Percentiles rank a stretch among this genome's conserved stretches.
These are phyloP conservation scores for Nothobranchius kuhntae DNA, from an alignment of 2,113 vertebrate genomes.

Conservation along the genomic window DNA sequence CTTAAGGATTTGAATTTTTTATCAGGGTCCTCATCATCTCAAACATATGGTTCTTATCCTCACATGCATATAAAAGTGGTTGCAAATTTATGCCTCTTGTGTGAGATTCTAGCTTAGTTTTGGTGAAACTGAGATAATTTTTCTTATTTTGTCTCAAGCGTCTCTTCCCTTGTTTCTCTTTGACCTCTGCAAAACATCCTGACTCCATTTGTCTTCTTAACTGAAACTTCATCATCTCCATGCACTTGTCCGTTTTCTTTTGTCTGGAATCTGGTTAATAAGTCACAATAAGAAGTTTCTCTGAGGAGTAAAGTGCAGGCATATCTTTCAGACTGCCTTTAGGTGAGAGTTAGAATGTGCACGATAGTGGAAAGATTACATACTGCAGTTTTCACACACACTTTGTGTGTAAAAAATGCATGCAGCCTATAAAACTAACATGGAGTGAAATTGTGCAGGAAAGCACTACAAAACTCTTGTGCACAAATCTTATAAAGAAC, in stretches of 20 bases:
- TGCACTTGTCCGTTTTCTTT: neutral
- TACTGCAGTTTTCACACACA: too few relatives aligned
- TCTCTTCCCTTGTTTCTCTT: constrained; percentile 1
- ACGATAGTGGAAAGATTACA: too few relatives aligned
- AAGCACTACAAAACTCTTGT: too few relatives aligned
- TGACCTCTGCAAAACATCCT: neutral
- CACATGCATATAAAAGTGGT: constrained; percentile 54
- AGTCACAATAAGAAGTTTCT: neutral
- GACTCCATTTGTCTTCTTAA: too few relatives aligned
- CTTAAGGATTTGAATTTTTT: constrained; percentile 62
- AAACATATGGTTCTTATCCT: constrained; percentile 60
- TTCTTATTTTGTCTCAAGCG: neutral
- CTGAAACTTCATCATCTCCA: neutral
- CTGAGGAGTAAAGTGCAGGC: too few relatives aligned
- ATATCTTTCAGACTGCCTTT: too few relatives aligned
- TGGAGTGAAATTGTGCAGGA: too few relatives aligned
- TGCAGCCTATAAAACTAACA: too few relatives aligned
- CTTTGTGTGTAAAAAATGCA: too few relatives aligned
- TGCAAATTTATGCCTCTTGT: constrained; percentile 28
- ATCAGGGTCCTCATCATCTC: constrained; percentile 55
- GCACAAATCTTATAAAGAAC: too few relatives aligned
- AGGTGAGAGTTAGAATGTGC: too few relatives aligned
- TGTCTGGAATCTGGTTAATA: too few relatives aligned
- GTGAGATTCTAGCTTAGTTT: neutral
- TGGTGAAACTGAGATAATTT: constrained; percentile 4